Percentiles rank a stretch among this genome's conserved stretches.
Evolutionary conservation across 1,140 invertebrate species (phyloP).

Genomic region (Holotrichia oblita): DNA sequence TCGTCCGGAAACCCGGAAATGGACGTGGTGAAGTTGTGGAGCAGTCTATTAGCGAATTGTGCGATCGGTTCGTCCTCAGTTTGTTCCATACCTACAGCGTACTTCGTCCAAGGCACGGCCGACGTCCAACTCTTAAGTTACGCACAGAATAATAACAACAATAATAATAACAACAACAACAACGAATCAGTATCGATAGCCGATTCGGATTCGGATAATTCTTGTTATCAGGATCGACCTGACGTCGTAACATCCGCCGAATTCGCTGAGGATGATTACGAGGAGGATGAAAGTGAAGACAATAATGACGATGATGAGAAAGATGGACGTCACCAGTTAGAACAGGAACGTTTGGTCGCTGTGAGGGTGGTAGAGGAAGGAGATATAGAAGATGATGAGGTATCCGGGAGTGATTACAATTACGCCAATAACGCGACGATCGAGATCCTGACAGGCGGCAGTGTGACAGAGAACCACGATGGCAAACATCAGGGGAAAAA

Average conservation of each 20-base stretch:
- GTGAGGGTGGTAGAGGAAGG: not conserved
- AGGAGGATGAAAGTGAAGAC: no score
- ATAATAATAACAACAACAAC: not conserved
- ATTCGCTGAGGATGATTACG: not conserved
- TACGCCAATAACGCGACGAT: no score
- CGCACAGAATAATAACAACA: conserved; percentile 10
- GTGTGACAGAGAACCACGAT: no score
- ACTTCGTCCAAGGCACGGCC: conserved; percentile 45
- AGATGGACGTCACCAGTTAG: not conserved
- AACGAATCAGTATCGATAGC: conserved; percentile 10
- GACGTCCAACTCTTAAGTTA: conserved; percentile 28
- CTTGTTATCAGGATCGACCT: not conserved
- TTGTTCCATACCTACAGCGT: conserved; percentile 41
- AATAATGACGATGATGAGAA: no score
- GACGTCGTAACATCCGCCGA: not conserved
- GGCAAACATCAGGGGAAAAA: not conserved
- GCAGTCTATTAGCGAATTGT: conserved; percentile 33
- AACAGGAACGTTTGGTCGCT: not conserved
- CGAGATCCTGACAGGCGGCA: no score
- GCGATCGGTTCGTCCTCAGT: conserved; percentile 10
- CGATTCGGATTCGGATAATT: conserved; percentile 30
- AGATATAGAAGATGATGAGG: not conserved
- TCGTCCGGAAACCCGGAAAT: not conserved
- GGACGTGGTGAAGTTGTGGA: conserved; percentile 44
- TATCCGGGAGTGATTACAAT: not conserved